Evolutionary conservation across 2,888 invertebrate genomes (phyloP), one percentile per base, ranked within the genome.

Genomic region (Ectemnius lituratus): DNA sequence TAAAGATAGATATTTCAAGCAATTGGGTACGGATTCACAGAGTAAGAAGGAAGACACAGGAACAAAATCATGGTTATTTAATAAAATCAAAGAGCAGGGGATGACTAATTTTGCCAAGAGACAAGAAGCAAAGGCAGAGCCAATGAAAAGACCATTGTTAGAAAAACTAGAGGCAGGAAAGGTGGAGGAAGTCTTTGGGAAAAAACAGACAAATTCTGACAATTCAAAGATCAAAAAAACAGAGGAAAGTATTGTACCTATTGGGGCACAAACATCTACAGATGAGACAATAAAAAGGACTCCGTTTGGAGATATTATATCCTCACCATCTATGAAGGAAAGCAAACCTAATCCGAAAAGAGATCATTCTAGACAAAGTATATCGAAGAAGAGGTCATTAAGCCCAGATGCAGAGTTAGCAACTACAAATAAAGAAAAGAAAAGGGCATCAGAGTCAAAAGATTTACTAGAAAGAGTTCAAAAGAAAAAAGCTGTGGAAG

Each of bases 271-370:
- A 46, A 28, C 27, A 20, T 65, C 16, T n/a, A 8, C 11, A 8
- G 27, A 63, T 27, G 75, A 77, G 56, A 59, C 73, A 11, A 64
- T 83, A 0, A 2, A 13, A 1, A 72, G 84, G 77, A 89, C 87
- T 52, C 87, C 89, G 14, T 89, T 88, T 71, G 89, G 89, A 28
- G 89, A 90, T 72, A 58, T 86, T n/a, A 61, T 88, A 52, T 73
- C 86, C 23, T 62, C 67, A 3, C 13, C 70, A 11, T 27, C 45
- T n/a, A 4, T 14, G 20, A 70, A 74, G 23, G 11, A 1, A 28
- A 57, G 61, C 27, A 62, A 71, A 11, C 62, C 58, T 6, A 27
- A 71, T 5, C 2, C 3, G 1, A 62, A 57, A 14, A 28, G 62
- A n/a, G 45, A 27, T 13, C 8, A 13, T 20, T 18, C 57, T 11